Evolutionary conservation across 2,797 vertebrate genomes (phyloP), one percentile per base, ranked within the genome.

Genomic region (Poeciliopsis infans): DNA sequence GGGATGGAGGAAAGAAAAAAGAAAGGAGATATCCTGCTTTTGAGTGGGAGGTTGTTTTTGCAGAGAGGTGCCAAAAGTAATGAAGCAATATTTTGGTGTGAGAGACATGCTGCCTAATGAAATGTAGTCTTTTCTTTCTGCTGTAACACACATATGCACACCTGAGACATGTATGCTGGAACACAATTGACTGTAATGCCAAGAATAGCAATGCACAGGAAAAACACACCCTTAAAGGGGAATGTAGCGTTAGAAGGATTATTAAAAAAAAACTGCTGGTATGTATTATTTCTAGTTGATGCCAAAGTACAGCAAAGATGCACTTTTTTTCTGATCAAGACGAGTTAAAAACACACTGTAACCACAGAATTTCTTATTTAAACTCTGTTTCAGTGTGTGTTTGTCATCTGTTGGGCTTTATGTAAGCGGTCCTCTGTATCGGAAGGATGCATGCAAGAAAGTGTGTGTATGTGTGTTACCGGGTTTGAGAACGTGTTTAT

Each of bases 401-500:
- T 82, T 76, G 77, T 86, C 49, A 79, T 73, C 75, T 81, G 57
- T 11, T 28, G 61, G 77, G 69, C 77, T 85, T 80, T 41, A 70
- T 59, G 49, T 80, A 68, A 66, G 57, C 39, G 16, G 72, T 70
- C 83, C 39, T 72, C 57, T 53, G 79, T 79, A 83, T 78, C 81
- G 45, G 83, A 83, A 86, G 79, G 51, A 79, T 64, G 64, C 86
- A 83, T 88, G 85, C 47, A 43, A 28, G 75, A 76, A 72, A 71
- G 89, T 88, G 91, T 92, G 86, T 92, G 90, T 92, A 86, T 91
- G 90, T 91, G 91, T 91, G 91, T 93, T 93, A 94, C 90, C 82
- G 73, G 43, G 45, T 79, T 90, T 74, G 36, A 81, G 55, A 78
- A 85, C 7, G 20, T 79, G 70, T 77, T 87, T 85, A 33, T 85